Evolutionary conservation across 2,888 invertebrate species (phyloP).

Genomic region (Campoplex capitator): DNA sequence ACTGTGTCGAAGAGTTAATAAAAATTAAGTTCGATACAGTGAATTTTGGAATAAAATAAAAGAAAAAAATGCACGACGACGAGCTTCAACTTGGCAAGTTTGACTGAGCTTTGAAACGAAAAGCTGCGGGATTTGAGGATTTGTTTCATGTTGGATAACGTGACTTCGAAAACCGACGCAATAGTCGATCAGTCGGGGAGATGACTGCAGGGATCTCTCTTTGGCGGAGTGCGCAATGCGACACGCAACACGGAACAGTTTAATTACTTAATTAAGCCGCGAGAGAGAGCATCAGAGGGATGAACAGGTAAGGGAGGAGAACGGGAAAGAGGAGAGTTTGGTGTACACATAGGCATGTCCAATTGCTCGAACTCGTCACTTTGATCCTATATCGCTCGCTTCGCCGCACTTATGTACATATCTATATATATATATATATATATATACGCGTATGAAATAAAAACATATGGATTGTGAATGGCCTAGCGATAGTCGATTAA

Average conservation of each 20-base stretch:
- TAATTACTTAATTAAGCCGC: slow-evolving; percentile 67
- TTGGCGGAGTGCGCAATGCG: slow-evolving; percentile 62
- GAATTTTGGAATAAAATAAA: background rate
- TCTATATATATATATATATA: background rate
- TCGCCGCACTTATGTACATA: background rate
- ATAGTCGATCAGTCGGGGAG: slow-evolving; percentile 38
- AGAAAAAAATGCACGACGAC: background rate
- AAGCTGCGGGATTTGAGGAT: background rate
- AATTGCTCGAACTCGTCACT: slow-evolving; percentile 61
- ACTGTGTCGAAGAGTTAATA: background rate
- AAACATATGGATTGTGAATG: background rate
- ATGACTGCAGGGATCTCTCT: slow-evolving; percentile 35
- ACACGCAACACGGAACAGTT: slow-evolving; percentile 61
- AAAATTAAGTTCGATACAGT: background rate
- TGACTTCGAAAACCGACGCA: slow-evolving; percentile 37
- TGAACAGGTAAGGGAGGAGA: background rate
- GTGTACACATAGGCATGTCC: slow-evolving; percentile 38
- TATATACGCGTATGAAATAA: background rate
- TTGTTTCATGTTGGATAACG: slow-evolving; percentile 6
- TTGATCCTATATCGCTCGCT: slow-evolving; percentile 50
- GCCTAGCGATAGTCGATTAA: slow-evolving; percentile 44
- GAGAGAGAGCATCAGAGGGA: slow-evolving; percentile 22
- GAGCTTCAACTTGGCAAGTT: background rate
- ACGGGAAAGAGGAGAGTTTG: background rate
- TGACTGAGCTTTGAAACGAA: background rate